phyloP scores from a whole-genome alignment of 2,797 vertebrate species.

The Selene dorsalis region DNA sequence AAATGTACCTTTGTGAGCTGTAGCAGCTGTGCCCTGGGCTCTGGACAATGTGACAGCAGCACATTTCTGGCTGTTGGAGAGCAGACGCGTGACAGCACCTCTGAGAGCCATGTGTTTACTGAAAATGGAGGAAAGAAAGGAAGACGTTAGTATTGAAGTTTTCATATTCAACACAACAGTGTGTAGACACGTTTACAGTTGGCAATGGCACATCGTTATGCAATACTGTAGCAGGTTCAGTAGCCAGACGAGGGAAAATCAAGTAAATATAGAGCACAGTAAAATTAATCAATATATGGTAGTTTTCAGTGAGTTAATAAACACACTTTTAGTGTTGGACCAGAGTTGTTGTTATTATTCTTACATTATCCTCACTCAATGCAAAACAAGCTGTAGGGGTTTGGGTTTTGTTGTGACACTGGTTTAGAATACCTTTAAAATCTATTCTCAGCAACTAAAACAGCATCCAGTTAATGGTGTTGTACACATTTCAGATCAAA shows the following conservation, averaged over 20 bases:
- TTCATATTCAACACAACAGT: background rate
- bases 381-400: background rate
- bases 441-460: background rate
- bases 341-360: background rate
- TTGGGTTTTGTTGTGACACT: background rate
- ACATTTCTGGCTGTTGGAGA: conserved; percentile 75
- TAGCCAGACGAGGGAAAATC: background rate
- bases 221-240: background rate
- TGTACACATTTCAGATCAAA: background rate
- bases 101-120: conserved; percentile 81
- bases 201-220: background rate
- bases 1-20: conserved; percentile 60
- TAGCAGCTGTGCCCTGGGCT: conserved; percentile 78
- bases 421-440: background rate
- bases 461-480: background rate
- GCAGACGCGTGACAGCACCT: conserved; percentile 69
- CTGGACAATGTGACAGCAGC: conserved; percentile 59
- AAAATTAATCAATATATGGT: background rate
- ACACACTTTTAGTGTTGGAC: background rate
- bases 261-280: background rate
- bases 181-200: background rate
- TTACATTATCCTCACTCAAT: conserved; percentile 2
- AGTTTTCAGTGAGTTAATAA: background rate
- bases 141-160: background rate
- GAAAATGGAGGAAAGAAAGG: background rate